A percentile compares a stretch with the other conserved stretches of the same genome.
Evolutionary conservation across 92 coral and sea anemone genomes (phyloP).

Genomic region (Galaxea fascicularis): DNA sequence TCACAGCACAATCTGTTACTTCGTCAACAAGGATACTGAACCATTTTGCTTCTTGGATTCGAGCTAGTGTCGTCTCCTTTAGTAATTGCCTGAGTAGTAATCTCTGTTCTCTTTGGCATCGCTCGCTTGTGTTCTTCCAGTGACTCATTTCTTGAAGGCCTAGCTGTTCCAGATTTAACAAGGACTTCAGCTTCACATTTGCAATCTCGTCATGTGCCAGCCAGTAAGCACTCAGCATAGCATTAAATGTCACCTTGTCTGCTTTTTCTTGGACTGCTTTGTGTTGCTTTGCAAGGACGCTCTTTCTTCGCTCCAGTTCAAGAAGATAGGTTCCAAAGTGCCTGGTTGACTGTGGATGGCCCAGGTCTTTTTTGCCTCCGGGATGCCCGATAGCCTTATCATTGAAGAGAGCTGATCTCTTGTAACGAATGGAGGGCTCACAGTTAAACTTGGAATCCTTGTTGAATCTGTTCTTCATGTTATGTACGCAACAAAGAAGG

Average conservation of each 20-base stretch:
- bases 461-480: conserved; percentile 49
- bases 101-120: conserved; percentile 32
- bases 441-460: conserved; percentile 43
- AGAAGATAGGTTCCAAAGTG: conserved; percentile 30
- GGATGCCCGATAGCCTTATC: not conserved
- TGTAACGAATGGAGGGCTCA: conserved; percentile 45
- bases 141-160: conserved; percentile 41
- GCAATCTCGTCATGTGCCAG: conserved; percentile 58
- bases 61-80: conserved; percentile 24
- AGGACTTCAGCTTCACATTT: conserved; percentile 47
- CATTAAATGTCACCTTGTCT: conserved; percentile 66
- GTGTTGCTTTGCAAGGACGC: conserved; percentile 40
- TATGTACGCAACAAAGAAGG: conserved; percentile 51
- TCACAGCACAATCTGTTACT: conserved; percentile 37
- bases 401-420: conserved; percentile 43
- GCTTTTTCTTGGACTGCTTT: conserved; percentile 11
- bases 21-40: conserved; percentile 54
- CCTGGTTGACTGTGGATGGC: conserved; percentile 43
- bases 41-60: conserved; percentile 30
- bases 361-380: conserved; percentile 18
- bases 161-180: conserved; percentile 40
- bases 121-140: conserved; percentile 46
- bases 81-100: conserved; percentile 40
- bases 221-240: conserved; percentile 56
- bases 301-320: conserved; percentile 48